Base-by-base conservation (phyloP, 1,140 invertebrate species). In the Drosophila pseudoananassae region DNA sequence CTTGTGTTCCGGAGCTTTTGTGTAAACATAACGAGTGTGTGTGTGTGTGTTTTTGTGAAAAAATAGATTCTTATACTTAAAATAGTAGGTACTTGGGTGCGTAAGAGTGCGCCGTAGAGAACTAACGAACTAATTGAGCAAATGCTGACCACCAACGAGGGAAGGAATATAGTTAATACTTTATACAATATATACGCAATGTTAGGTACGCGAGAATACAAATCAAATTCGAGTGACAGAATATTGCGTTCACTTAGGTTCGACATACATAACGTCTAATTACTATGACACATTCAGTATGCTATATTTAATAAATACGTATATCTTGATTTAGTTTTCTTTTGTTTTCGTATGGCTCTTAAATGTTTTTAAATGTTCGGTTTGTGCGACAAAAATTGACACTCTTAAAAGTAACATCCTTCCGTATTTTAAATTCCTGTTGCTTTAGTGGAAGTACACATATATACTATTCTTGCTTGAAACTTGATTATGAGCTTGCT, bases 1-100 rank as follows among this genome's bases (percentile, higher is more conserved):
- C 33, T 45, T 77, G 49, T 75, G 23, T 47, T 54, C 43, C 40
- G 51, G 31, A 43, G 45, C 53, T 23, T 63, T 33, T 76, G 78
- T 81, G 59, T 80, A 60, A 87, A 85, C 81, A 82, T 85, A 85
- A 85, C 81, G 43, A 85, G 81, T 85, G 81, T 85, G 52, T 52
- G 14, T 29, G 38, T 36, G 10, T 36, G 33, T 36, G 8, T 33
- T 33, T 33, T 5, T 27, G 25, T 27, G 40, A 47, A 76, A 55
- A 74, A 56, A 74, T 68, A 85, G 61, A 69, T 61, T 38, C 17
- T 65, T 60, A 17, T 63, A 65, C 83, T 87, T 85, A 85, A 85
- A 74, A 78, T 85, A 85, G 58, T 85, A 85, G 81, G 81, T 85
- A 85, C 81, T 58, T 58, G 61, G 69, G 70, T 85, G 82, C 78